Conservation (phyloP, 2,888 invertebrate genomes). For the Ichneumoninae sp. region DNA sequence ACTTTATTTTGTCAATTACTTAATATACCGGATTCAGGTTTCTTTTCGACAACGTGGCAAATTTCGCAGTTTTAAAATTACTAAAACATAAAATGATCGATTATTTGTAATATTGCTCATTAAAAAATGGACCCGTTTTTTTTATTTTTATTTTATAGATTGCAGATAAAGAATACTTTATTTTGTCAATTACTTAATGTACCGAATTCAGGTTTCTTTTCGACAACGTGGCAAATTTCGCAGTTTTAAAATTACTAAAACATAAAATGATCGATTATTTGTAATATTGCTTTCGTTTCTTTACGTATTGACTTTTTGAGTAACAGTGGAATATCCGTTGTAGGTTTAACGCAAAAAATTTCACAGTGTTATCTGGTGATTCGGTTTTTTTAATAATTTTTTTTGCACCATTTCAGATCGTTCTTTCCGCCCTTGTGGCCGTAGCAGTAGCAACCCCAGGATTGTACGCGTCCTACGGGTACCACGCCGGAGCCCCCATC, state of each 20-base stretch:
- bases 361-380: background rate
- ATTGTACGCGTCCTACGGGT: constrained; percentile 67
- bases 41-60: background rate
- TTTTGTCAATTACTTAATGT: background rate
- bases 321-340: background rate
- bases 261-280: too few species aligned
- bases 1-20: background rate
- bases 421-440: constrained; percentile 70
- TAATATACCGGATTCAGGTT: background rate
- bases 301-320: background rate
- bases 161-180: background rate
- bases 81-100: too few species aligned
- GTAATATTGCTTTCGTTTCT: too few species aligned
- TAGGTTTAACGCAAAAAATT: background rate
- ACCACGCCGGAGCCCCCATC: constrained; percentile 73
- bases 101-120: too few species aligned
- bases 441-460: constrained; percentile 71
- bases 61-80: background rate
- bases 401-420: constrained; percentile 68
- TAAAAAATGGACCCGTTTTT: background rate
- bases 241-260: background rate
- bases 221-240: background rate
- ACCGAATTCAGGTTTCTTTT: background rate
- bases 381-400: background rate
- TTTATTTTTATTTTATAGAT: background rate